phyloP scores from a whole-genome alignment of 1,140 invertebrate genomes.

The Bactericera cockerelli region DNA sequence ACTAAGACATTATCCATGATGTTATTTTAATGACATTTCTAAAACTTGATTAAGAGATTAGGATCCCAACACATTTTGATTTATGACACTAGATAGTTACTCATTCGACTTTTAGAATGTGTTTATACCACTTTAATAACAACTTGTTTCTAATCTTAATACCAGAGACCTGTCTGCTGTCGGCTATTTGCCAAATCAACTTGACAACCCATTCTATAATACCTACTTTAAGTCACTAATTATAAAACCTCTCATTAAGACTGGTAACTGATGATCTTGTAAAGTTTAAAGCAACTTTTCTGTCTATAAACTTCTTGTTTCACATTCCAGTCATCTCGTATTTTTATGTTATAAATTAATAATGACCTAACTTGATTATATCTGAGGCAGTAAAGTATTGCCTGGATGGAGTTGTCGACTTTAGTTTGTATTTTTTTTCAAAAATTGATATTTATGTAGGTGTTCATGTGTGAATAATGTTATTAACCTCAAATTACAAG shows the following conservation, averaged over 20 bases:
- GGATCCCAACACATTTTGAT: constrained; percentile 3
- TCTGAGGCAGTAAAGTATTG: too few relatives aligned
- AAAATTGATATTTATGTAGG: too few relatives aligned
- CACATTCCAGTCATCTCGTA: too few relatives aligned
- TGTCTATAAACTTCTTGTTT: too few relatives aligned
- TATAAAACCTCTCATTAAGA: background rate
- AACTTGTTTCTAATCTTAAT: background rate
- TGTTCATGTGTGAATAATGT: too few relatives aligned
- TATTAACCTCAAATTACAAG: too few relatives aligned
- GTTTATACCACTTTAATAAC: background rate
- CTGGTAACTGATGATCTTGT: too few relatives aligned
- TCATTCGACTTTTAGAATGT: background rate
- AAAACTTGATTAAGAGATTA: constrained; percentile 8
- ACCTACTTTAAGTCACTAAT: constrained; percentile 6
- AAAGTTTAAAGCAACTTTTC: too few relatives aligned
- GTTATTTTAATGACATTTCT: constrained; percentile 6
- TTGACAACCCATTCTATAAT: constrained; percentile 3
- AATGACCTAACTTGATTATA: too few relatives aligned
- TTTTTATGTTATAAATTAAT: too few relatives aligned
- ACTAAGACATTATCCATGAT: constrained; percentile 7
- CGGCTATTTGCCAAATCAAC: constrained; percentile 4
- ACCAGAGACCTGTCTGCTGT: background rate
- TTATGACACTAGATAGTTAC: background rate
- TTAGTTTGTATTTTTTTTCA: too few relatives aligned
- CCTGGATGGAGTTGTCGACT: too few relatives aligned